phyloP scores from a whole-genome alignment of 2,797 vertebrate genomes.

The Syngnathus rostellatus region DNA sequence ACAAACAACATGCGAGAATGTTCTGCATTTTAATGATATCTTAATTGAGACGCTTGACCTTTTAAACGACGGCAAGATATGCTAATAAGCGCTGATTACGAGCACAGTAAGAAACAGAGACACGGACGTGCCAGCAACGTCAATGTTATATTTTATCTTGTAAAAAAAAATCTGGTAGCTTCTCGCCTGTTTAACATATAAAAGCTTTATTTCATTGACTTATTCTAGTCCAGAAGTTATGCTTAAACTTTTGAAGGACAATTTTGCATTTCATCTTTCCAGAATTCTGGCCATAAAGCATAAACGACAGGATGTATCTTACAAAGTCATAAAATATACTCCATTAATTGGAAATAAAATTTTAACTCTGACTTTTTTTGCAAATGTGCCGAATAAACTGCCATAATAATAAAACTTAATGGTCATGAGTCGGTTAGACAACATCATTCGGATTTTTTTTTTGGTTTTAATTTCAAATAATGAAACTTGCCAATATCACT shows the following conservation, averaged over 20 bases:
- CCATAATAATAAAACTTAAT: background rate
- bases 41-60: conserved; percentile 22
- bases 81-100: background rate
- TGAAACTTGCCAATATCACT: background rate
- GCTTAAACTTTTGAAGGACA: background rate
- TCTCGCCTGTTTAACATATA: too few species aligned
- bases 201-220: background rate
- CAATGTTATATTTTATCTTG: background rate
- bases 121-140: background rate
- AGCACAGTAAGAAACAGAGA: background rate
- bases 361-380: background rate
- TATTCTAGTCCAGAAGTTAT: background rate
- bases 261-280: background rate
- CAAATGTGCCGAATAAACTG: background rate
- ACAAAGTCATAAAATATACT: background rate
- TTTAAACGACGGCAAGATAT: conserved; percentile 12
- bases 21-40: conserved; percentile 7
- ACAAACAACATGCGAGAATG: conserved; percentile 15
- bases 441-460: background rate
- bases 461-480: background rate
- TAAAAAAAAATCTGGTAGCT: background rate
- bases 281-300: background rate
- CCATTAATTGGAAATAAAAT: conserved; percentile 2
- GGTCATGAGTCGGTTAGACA: background rate
- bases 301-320: background rate